A percentile compares a stretch with the other conserved stretches of the same genome.
Conservation (phyloP, 64 coral and sea anemone species). For the Pachyseris speciosa region DNA sequence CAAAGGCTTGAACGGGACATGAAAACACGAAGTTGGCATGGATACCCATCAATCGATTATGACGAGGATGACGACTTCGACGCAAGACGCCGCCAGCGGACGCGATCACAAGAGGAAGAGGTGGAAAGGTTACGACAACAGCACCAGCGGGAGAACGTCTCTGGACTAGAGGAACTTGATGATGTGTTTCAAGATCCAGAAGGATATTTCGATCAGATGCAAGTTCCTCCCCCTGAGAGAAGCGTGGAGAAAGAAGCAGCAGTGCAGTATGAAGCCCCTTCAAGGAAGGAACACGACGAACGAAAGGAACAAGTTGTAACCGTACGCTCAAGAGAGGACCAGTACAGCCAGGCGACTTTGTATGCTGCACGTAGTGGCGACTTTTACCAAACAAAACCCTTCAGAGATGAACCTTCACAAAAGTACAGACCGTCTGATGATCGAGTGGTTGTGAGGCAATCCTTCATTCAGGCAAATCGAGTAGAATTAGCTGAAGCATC, state of each 20-base stretch:
- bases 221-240: constrained; percentile 13
- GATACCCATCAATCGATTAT: not conserved
- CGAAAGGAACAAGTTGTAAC: not conserved
- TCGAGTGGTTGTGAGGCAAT: constrained; percentile 18
- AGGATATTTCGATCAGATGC: constrained; percentile 27
- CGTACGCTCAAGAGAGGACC: not conserved
- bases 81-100: not conserved
- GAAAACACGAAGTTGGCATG: constrained; percentile 42
- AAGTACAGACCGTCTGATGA: not conserved
- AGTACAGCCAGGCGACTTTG: not conserved
- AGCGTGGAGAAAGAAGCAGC: not conserved
- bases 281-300: not conserved
- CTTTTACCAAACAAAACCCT: not conserved
- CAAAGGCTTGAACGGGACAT: constrained; percentile 25
- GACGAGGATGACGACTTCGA: constrained; percentile 23
- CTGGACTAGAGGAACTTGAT: constrained; percentile 24
- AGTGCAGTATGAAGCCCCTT: not conserved
- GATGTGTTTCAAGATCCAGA: constrained; percentile 50
- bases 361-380: not conserved
- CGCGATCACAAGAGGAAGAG: not conserved
- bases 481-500: constrained; percentile 21
- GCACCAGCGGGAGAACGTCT: constrained; percentile 10
- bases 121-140: not conserved
- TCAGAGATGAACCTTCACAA: not conserved
- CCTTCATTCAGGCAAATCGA: constrained; percentile 36